Conservation (phyloP, 2,797 vertebrate genomes). For the Rhabdophis nuchalis region DNA sequence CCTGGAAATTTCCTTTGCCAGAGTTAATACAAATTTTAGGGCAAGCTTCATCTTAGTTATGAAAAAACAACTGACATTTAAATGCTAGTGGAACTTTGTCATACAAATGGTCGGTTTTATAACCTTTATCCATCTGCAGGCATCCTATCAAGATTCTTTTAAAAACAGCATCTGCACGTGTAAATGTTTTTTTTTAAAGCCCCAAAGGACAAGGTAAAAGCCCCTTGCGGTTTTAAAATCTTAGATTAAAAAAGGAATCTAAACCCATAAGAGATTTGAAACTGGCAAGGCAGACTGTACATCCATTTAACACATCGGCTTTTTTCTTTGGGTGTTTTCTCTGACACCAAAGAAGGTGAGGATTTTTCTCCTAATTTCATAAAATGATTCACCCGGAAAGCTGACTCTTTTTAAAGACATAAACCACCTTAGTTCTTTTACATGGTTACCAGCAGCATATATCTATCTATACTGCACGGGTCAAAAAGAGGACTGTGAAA, state of each 20-base stretch:
- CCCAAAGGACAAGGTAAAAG: constrained; percentile 15
- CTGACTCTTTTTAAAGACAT: not conserved
- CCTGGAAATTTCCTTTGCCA: not conserved
- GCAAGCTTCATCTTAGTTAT: not conserved
- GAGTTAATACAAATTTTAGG: not conserved
- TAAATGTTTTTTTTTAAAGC: constrained; percentile 17
- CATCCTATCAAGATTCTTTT: not conserved
- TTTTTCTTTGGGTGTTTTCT: constrained; percentile 25
- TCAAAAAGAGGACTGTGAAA: no score
- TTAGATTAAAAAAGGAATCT: constrained; percentile 15
- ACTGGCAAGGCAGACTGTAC: constrained; percentile 27
- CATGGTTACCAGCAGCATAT: not conserved
- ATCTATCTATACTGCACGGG: not conserved
- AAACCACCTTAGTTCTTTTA: not conserved
- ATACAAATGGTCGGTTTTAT: constrained; percentile 7
- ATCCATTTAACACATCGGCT: constrained; percentile 30
- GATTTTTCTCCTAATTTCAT: not conserved
- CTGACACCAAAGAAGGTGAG: not conserved
- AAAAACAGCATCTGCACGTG: constrained; percentile 1
- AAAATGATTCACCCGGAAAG: not conserved
- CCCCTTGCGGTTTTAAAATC: constrained; percentile 37
- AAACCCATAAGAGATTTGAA: constrained; percentile 33
- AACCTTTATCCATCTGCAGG: not conserved
- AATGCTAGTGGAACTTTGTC: not conserved
- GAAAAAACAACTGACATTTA: constrained; percentile 18